Conservation (phyloP, 2,888 invertebrate species). For the Heliconius hortense region DNA sequence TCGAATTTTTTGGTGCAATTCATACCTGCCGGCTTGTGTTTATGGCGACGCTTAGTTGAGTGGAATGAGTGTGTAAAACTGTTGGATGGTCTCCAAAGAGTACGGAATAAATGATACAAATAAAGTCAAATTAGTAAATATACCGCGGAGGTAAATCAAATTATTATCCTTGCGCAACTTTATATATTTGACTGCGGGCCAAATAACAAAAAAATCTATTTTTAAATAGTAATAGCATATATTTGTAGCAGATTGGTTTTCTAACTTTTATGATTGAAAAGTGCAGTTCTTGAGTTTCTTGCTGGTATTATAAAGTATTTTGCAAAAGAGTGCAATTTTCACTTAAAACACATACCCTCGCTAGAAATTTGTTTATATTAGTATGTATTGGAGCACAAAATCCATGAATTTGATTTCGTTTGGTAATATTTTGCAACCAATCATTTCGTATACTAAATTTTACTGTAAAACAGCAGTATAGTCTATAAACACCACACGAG, state of each 20-base stretch:
- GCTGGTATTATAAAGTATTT: not conserved
- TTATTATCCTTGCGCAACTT: conserved; percentile 42
- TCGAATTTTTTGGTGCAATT: conserved; percentile 76
- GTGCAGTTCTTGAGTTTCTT: not conserved
- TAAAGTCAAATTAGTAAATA: conserved; percentile 78
- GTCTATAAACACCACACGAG: conserved; percentile 1
- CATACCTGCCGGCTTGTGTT: conserved; percentile 79
- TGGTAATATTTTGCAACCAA: not conserved
- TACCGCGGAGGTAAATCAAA: conserved; percentile 49
- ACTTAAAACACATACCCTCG: not conserved
- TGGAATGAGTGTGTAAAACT: conserved; percentile 82
- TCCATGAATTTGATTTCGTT: not conserved
- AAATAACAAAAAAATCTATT: not conserved
- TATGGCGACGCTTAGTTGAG: conserved; percentile 81
- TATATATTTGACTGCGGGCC: not conserved
- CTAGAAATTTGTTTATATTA: not conserved
- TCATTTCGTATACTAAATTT: not conserved
- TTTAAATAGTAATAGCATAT: not conserved
- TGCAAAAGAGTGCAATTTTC: not conserved
- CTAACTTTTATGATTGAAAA: not conserved
- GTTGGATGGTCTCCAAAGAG: conserved; percentile 76
- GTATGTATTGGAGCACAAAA: not conserved
- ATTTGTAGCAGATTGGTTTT: not conserved
- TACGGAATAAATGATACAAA: conserved; percentile 75
- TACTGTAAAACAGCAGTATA: not conserved